Evolutionary conservation across 1,140 invertebrate species (phyloP).

Genomic region (Delia radicum): DNA sequence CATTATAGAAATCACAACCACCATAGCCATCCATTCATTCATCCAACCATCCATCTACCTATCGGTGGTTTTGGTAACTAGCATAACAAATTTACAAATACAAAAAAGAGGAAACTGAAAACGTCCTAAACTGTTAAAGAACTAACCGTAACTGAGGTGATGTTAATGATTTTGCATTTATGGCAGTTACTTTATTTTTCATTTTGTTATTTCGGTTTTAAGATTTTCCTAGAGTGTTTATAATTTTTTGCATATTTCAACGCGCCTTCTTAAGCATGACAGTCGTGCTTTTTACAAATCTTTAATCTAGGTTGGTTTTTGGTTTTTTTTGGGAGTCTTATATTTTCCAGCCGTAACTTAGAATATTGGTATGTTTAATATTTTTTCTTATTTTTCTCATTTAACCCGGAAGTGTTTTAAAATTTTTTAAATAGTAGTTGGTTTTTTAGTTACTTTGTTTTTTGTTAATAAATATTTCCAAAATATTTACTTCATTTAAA

Average conservation of each 20-base stretch:
- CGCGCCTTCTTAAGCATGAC: constrained; percentile 12
- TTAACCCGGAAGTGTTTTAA: background rate
- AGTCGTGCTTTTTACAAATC: constrained; percentile 15
- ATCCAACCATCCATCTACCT: background rate
- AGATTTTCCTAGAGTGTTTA: constrained; percentile 4
- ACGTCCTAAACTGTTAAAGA: background rate
- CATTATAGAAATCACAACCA: background rate
- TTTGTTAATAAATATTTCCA: background rate
- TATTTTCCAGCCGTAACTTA: background rate
- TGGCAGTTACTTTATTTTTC: constrained; percentile 2
- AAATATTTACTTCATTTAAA: background rate
- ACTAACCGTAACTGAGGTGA: constrained; percentile 15
- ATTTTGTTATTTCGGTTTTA: background rate
- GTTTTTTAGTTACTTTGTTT: too few relatives aligned
- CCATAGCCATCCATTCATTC: constrained; percentile 2
- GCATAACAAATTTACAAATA: background rate
- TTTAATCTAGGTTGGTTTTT: constrained; percentile 3
- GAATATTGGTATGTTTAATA: background rate
- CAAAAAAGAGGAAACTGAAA: background rate
- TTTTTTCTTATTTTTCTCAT: background rate
- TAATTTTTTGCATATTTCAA: constrained; percentile 17
- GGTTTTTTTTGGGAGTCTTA: too few relatives aligned
- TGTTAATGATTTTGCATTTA: constrained; percentile 24
- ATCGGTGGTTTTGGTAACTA: background rate
- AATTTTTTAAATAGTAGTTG: background rate